Base-by-base conservation (phyloP, 2,888 invertebrate species). In the Chalcis sispes region DNA sequence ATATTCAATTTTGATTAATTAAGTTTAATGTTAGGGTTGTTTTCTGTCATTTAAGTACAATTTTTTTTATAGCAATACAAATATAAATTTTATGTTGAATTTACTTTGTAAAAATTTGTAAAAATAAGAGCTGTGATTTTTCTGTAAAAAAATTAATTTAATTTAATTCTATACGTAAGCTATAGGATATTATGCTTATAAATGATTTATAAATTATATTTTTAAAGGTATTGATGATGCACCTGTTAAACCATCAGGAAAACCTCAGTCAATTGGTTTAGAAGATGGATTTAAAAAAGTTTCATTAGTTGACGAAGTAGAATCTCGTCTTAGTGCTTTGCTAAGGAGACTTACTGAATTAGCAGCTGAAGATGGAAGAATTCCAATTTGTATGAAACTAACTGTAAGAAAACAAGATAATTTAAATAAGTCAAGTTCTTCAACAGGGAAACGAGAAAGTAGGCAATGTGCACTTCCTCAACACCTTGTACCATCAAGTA, bases 201-300 rank as follows among this genome's bases (percentile, higher is more conserved):
- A 20, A 50, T 50, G 1, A n/a, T n/a, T n/a, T 20, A 59, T 20
- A 59, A 59, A 18, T 58, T 58, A 52, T 40, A 29, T 27, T 61
- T 62, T 48, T 42, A n/a, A 15, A 78, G 78, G 78, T 67, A 92
- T 93, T 75, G 96, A 96, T 86, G 90, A 90, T 79, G 91, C 92
- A 78, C 90, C 91, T 65, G 95, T 96, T 0, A 94, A 95, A 83
- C 91, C 93, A 75, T 93, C 93, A 48, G 95, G 95, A 3, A 93
- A 92, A 84, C 95, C 95, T 15, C 94, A 94, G 86, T 94, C 93
- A 78, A 94, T 95, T 83, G 94, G 95, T 23, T 89, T 95, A 77
- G 95, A 95, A 85, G 95, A 95, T 86, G 93, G 94, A 74, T 95
- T 94, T 86, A 93, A 92, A 82, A 92, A 92, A 73, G 93, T 95